A percentile compares a stretch with the other conserved stretches of the same genome.
These are phyloP conservation scores for Echinarachnius parma DNA, from an alignment of 53 echinoderm and acorn worm genomes.

Conservation along the genomic window DNA sequence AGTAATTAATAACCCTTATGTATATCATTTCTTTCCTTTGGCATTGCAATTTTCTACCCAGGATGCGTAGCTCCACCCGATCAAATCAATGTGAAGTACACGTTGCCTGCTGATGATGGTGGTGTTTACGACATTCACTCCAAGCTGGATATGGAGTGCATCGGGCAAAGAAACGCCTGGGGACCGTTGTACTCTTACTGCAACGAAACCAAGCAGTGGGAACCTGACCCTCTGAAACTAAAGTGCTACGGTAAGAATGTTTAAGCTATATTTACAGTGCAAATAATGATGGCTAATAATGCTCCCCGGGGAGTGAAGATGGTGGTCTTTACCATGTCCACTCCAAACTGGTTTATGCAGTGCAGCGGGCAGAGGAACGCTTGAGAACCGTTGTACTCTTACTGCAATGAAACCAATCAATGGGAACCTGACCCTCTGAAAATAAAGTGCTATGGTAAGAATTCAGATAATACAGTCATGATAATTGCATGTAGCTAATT, in stretches of 20 bases:
- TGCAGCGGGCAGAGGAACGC: too few relatives aligned
- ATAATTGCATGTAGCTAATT: too few relatives aligned
- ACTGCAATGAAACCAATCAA: conserved; percentile 14
- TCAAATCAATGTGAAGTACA: too few relatives aligned
- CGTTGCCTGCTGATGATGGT: too few relatives aligned
- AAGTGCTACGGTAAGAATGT: conserved; percentile 14
- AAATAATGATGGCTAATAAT: too few relatives aligned
- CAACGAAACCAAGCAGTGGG: conserved; percentile 18
- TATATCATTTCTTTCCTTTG: too few relatives aligned
- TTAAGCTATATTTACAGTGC: not conserved
- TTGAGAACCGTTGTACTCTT: conserved; percentile 11
- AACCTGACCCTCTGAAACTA: conserved; percentile 18
- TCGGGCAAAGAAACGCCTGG: too few relatives aligned
- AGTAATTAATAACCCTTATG: too few relatives aligned
- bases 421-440: conserved; percentile 33
- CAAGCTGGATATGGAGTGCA: not conserved
- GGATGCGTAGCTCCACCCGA: too few relatives aligned
- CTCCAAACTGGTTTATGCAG: not conserved
- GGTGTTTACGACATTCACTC: not conserved
- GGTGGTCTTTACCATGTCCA: too few relatives aligned
- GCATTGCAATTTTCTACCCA: too few relatives aligned
- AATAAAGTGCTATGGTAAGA: conserved; percentile 10
- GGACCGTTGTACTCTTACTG: conserved; percentile 25
- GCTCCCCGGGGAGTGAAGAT: too few relatives aligned
- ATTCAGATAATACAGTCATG: not conserved